Conservation (phyloP, 2,113 vertebrate species). For the Motacilla alba region DNA sequence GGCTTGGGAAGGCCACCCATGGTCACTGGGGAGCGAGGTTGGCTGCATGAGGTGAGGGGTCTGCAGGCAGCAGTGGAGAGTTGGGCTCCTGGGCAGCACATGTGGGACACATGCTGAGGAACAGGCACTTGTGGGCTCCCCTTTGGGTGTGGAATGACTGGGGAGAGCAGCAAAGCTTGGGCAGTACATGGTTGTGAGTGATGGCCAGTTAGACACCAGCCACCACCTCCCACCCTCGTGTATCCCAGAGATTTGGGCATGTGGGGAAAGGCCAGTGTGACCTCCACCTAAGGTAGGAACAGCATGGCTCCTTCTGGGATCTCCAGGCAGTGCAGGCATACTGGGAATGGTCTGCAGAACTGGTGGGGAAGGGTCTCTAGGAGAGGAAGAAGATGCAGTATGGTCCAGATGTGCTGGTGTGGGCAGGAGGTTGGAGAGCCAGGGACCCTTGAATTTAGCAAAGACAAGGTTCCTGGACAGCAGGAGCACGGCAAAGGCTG, state of each 20-base stretch:
- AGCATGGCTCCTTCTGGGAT: background rate
- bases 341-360: background rate
- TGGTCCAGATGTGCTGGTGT: background rate
- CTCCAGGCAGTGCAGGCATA: background rate
- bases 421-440: background rate
- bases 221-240: background rate
- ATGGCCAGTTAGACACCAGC: background rate
- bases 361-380: background rate
- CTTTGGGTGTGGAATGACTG: background rate
- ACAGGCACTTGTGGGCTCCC: background rate
- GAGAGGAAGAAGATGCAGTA: background rate
- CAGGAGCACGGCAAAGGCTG: background rate
- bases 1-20: background rate
- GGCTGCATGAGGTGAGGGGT: background rate
- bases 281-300: background rate
- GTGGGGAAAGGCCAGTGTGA: fast-evolving
- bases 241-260: background rate
- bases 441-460: background rate
- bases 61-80: background rate
- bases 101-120: background rate
- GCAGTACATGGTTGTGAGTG: background rate
- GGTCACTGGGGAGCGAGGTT: background rate
- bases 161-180: background rate
- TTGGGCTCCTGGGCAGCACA: background rate
- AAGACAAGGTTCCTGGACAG: background rate